These are phyloP conservation scores for Eunapius fragilis DNA, from an alignment of 37 sponge, comb jelly and placozoan genomes.

Conservation along the genomic window DNA sequence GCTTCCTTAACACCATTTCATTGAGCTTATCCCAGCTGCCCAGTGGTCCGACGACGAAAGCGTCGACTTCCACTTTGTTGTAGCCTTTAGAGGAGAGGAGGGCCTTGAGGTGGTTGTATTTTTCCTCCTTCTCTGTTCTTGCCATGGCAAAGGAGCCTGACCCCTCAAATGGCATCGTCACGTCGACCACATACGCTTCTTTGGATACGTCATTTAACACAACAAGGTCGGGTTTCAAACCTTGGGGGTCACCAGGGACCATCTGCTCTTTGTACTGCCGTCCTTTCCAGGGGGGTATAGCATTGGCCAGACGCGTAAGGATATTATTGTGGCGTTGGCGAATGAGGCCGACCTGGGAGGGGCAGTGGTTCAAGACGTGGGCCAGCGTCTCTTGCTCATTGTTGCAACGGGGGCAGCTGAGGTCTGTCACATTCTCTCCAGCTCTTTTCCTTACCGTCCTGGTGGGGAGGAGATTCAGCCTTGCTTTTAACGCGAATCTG, in stretches of 20 bases:
- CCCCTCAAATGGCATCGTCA: constrained; percentile 24
- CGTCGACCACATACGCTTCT: too few relatives aligned
- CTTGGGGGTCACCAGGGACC: not conserved
- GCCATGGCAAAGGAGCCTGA: not conserved
- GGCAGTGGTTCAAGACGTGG: constrained; percentile 22
- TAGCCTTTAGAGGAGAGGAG: not conserved
- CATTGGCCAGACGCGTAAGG: not conserved
- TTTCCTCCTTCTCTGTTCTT: not conserved
- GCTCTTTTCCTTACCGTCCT: constrained; percentile 18
- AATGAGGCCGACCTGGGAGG: not conserved
- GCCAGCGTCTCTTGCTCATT: constrained; percentile 4
- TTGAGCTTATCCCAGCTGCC: constrained; percentile 4
- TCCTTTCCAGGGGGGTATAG: not conserved
- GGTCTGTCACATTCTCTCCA: not conserved
- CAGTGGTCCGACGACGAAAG: not conserved
- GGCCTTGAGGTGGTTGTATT: not conserved
- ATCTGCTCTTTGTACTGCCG: not conserved
- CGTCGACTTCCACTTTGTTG: not conserved
- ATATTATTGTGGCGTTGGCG: not conserved
- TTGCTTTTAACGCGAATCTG: constrained; percentile 18
- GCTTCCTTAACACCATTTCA: constrained; percentile 1
- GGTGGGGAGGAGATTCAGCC: constrained; percentile 22
- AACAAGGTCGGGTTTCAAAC: constrained; percentile 2
- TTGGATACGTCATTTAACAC: not conserved
- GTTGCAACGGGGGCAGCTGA: constrained; percentile 1